Conservation (phyloP, 1,140 invertebrate species). For the Drosophila sproati region DNA sequence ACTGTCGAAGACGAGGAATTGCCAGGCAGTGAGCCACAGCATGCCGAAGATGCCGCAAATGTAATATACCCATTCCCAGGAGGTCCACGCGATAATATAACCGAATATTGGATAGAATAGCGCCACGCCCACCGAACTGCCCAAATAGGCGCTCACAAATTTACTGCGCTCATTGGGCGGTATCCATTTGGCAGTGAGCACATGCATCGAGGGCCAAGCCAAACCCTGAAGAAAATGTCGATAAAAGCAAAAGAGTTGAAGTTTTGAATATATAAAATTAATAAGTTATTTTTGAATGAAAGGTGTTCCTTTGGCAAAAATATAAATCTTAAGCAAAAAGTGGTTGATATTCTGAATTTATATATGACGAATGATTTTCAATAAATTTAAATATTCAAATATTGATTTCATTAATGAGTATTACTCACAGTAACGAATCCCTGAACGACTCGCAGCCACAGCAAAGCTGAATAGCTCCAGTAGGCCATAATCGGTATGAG, state of each 20-base stretch:
- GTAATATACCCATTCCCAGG: conserved; percentile 92
- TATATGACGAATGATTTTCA: too few species aligned
- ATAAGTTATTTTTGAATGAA: too few species aligned
- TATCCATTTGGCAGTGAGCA: conserved; percentile 93
- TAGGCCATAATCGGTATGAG: conserved; percentile 88
- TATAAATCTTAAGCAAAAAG: neutral
- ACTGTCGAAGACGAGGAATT: conserved; percentile 87
- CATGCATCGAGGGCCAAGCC: conserved; percentile 91
- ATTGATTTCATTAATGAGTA: too few species aligned
- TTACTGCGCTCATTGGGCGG: conserved; percentile 92
- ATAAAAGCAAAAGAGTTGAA: neutral
- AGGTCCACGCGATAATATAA: conserved; percentile 87
- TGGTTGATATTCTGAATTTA: neutral
- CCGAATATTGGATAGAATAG: conserved; percentile 90
- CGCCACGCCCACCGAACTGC: conserved; percentile 89
- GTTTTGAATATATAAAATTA: too few species aligned
- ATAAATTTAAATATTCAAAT: too few species aligned
- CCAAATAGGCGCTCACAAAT: conserved; percentile 90
- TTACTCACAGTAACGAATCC: conserved; percentile 89
- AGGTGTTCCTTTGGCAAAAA: too few species aligned
- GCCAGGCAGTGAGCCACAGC: conserved; percentile 89
- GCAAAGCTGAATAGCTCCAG: conserved; percentile 87
- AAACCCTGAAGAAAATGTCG: conserved; percentile 88
- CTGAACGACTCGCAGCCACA: conserved; percentile 89
- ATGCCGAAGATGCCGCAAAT: conserved; percentile 88